Conservation (phyloP, 2,888 invertebrate genomes). For the Ennomos fuscantarius region DNA sequence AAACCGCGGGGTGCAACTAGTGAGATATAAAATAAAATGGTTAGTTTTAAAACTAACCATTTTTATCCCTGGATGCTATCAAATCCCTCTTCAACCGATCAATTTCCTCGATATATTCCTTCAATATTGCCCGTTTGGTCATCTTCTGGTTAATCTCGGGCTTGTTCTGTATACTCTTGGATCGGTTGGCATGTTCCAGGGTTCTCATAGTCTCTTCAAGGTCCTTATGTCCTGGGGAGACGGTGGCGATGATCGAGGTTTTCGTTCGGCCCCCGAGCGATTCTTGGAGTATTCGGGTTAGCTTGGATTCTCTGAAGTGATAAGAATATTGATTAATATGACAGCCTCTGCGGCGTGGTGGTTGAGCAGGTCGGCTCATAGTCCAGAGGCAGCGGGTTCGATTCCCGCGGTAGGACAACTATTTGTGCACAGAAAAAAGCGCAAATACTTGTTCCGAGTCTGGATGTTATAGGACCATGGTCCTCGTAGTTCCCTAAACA, state of each 20-base stretch:
- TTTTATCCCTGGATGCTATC: slow-evolving; percentile 93
- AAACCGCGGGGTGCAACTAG: too few relatives aligned
- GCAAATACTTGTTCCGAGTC: too few relatives aligned
- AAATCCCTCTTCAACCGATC: slow-evolving; percentile 94
- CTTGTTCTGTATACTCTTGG: slow-evolving; percentile 95
- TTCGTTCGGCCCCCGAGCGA: slow-evolving; percentile 98
- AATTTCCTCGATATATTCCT: slow-evolving; percentile 95
- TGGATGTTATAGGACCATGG: too few relatives aligned
- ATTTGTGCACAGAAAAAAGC: too few relatives aligned
- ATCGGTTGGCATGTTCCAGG: slow-evolving; percentile 97
- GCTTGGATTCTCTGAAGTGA: slow-evolving; percentile 93
- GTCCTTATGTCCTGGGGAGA: slow-evolving; percentile 95
- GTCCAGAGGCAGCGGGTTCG: too few relatives aligned
- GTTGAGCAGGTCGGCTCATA: too few relatives aligned
- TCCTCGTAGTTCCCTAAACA: too few relatives aligned
- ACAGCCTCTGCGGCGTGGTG: too few relatives aligned
- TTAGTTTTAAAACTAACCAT: slow-evolving; percentile 82
- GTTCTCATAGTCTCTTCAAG: slow-evolving; percentile 97
- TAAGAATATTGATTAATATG: too few relatives aligned
- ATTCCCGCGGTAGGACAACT: too few relatives aligned
- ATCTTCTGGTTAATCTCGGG: slow-evolving; percentile 97
- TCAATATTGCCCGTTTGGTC: slow-evolving; percentile 92
- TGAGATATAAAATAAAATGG: too few relatives aligned
- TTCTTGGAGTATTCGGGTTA: slow-evolving; percentile 97
- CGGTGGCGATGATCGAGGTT: slow-evolving; percentile 98